Conservation (phyloP, 2,888 invertebrate genomes). For the Atrina japonica region DNA sequence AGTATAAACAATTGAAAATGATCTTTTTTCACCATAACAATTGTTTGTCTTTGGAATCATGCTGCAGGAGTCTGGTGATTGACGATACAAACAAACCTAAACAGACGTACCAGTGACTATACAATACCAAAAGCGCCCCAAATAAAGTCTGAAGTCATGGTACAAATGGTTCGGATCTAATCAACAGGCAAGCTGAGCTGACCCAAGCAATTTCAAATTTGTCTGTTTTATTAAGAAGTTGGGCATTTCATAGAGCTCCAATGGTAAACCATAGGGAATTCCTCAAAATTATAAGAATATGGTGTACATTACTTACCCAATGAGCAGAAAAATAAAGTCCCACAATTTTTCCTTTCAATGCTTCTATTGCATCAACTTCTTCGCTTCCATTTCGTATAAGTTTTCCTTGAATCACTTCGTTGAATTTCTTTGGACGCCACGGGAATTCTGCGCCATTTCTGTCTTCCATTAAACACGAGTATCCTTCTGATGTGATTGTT, state of each 20-base stretch:
- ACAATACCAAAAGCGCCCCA: too few species aligned
- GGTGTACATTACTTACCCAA: constrained; percentile 86
- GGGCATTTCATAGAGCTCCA: neutral
- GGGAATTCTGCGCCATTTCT: constrained; percentile 87
- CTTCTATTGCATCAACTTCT: constrained; percentile 73
- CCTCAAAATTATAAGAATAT: neutral
- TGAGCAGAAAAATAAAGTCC: constrained; percentile 94
- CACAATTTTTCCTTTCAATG: constrained; percentile 84
- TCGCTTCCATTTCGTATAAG: constrained; percentile 75
- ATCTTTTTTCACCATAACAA: too few species aligned
- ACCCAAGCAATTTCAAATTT: too few species aligned
- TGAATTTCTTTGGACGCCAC: constrained; percentile 88
- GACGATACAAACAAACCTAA: too few species aligned
- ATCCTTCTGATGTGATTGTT: constrained; percentile 85
- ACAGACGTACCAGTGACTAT: too few species aligned
- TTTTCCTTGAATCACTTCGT: constrained; percentile 76
- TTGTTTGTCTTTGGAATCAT: too few species aligned
- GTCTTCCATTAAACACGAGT: constrained; percentile 87
- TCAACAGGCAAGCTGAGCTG: too few species aligned
- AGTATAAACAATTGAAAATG: too few species aligned
- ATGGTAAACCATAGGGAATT: neutral
- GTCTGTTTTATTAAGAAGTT: too few species aligned
- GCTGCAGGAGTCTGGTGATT: too few species aligned
- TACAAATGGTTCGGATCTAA: too few species aligned
- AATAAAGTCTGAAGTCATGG: too few species aligned